These are phyloP conservation scores for Lepeophtheirus nordmannii DNA, from an alignment of 2,888 invertebrate species.

Conservation along the genomic window DNA sequence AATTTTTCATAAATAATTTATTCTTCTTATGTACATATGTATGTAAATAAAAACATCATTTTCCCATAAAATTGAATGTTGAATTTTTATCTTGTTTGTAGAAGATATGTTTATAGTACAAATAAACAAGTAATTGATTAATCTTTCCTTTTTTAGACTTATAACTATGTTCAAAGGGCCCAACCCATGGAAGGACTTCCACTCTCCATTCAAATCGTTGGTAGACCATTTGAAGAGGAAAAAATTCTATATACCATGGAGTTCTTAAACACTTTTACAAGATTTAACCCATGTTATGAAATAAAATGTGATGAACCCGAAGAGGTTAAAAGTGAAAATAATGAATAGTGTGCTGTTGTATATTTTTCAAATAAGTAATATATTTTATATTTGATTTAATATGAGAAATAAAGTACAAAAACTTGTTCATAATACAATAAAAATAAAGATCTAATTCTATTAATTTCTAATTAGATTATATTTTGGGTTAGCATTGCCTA, in stretches of 20 bases:
- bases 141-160: background rate
- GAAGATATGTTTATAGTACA: background rate
- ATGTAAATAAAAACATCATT: no score
- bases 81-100: no score
- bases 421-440: constrained; percentile 5
- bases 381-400: background rate
- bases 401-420: background rate
- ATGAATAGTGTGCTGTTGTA: background rate
- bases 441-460: constrained; percentile 6
- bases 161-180: background rate
- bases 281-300: background rate
- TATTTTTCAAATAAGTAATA: background rate
- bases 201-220: constrained; percentile 16
- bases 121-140: background rate
- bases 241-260: constrained; percentile 7
- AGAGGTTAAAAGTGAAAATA: no score
- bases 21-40: no score
- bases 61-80: no score
- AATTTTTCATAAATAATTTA: no score
- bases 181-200: constrained; percentile 6
- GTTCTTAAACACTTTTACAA: background rate
- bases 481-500: constrained; percentile 2
- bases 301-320: no score
- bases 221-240: constrained; percentile 12
- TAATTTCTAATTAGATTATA: background rate